These are phyloP conservation scores for Semnornis frantzii DNA, from an alignment of 2,113 vertebrate species.

Conservation along the genomic window DNA sequence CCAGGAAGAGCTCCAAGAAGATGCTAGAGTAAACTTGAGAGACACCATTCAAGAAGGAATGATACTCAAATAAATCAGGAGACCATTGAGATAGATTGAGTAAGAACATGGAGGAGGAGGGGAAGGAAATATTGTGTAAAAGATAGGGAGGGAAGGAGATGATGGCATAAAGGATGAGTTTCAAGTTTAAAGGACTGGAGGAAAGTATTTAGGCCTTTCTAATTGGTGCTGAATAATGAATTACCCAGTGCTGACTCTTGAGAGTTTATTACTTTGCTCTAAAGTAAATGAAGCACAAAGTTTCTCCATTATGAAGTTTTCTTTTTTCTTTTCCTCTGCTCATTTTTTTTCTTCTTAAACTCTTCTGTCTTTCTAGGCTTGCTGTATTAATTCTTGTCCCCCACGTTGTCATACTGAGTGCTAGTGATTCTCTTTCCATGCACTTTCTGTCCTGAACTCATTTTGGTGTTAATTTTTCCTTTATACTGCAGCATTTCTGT, in stretches of 20 bases:
- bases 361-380: neutral
- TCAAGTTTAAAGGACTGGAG: neutral
- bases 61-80: neutral
- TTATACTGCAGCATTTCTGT: neutral
- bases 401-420: neutral
- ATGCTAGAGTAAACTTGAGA: neutral
- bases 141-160: neutral
- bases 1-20: neutral
- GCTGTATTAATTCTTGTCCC: neutral
- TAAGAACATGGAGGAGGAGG: neutral
- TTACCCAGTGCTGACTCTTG: neutral
- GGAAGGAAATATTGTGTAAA: neutral
- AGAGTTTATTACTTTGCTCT: neutral
- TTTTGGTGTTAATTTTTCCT: neutral
- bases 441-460: neutral
- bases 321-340: neutral
- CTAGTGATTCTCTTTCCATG: neutral
- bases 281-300: neutral
- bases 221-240: constrained; percentile 1
- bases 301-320: neutral
- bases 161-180: neutral
- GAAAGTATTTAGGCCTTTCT: neutral
- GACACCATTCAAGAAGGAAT: neutral
- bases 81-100: neutral
- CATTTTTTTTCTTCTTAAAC: neutral